A percentile compares a stretch with the other conserved stretches of the same genome.
These are phyloP conservation scores for Mormyrus proboscirostris DNA, from an alignment of 2,797 vertebrate genomes.

Conservation along the genomic window DNA sequence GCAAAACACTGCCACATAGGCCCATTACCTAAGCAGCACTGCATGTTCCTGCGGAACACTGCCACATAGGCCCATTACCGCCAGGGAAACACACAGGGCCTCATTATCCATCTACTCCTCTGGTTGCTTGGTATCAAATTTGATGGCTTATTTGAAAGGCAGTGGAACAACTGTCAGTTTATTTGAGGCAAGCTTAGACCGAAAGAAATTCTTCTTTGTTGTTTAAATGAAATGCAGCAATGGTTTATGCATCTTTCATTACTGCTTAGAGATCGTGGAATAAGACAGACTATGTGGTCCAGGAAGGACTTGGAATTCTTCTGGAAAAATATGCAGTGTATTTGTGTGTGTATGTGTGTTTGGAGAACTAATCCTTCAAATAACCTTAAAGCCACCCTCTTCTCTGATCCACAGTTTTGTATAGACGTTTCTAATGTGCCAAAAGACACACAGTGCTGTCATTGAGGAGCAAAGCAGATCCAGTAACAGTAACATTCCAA, in stretches of 20 bases:
- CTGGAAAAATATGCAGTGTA: neutral
- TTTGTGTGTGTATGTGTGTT: neutral
- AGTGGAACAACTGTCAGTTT: neutral
- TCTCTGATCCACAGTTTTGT: slow-evolving; percentile 8
- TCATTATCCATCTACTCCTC: neutral
- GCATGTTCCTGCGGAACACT: too few species aligned
- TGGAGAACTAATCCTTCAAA: neutral
- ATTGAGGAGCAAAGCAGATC: slow-evolving; percentile 1
- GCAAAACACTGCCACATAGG: neutral
- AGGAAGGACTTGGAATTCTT: neutral
- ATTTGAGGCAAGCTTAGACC: neutral
- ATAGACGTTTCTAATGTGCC: neutral
- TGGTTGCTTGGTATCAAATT: neutral
- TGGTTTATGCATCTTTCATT: neutral
- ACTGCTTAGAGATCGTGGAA: neutral
- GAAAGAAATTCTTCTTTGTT: neutral
- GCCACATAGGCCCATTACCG: neutral
- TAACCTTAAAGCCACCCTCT: slow-evolving; percentile 1
- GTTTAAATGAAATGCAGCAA: neutral
- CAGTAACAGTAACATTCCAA: slow-evolving; percentile 1
- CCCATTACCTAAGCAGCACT: too few species aligned
- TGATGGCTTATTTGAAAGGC: neutral
- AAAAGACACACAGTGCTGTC: slow-evolving; percentile 5
- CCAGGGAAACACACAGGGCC: neutral
- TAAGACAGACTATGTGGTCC: neutral